Conservation (phyloP, 2,888 invertebrate species). For the Gortyna flavago region DNA sequence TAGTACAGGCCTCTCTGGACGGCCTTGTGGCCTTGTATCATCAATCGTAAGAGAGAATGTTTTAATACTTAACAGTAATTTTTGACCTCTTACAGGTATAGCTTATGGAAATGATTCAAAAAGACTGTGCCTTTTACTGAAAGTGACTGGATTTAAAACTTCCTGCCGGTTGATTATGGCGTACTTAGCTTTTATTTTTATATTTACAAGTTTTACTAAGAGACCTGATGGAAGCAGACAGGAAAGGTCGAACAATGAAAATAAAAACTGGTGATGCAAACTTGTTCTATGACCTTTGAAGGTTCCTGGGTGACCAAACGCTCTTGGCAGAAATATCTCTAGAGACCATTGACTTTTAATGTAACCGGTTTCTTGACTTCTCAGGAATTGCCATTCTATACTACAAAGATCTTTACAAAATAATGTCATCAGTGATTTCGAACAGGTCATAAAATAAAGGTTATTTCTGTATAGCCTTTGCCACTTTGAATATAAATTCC, state of each 20-base stretch:
- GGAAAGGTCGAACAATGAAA: not conserved
- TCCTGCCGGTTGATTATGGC: no score
- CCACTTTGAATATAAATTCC: slow-evolving; percentile 23
- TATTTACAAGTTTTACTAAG: not conserved
- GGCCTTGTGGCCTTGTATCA: slow-evolving; percentile 14
- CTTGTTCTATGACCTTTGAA: slow-evolving; percentile 27
- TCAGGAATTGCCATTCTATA: not conserved
- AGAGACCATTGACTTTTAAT: slow-evolving; percentile 30
- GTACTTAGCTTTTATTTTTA: not conserved
- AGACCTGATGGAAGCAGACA: not conserved
- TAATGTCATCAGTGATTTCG: slow-evolving; percentile 5
- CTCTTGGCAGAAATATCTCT: slow-evolving; percentile 36
- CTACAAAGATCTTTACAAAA: slow-evolving; percentile 22
- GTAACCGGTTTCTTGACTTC: slow-evolving; percentile 14
- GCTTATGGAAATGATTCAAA: not conserved
- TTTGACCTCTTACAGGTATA: not conserved
- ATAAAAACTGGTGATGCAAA: slow-evolving; percentile 3
- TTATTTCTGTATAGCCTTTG: slow-evolving; percentile 12
- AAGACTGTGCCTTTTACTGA: not conserved
- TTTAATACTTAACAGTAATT: not conserved
- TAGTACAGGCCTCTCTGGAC: not conserved
- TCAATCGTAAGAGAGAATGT: slow-evolving; percentile 18
- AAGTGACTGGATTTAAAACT: not conserved
- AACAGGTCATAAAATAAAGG: slow-evolving; percentile 47
- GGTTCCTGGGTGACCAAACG: slow-evolving; percentile 6